These are phyloP conservation scores for Budorcas taxicolor DNA, from an alignment of 2,113 vertebrate species.

Conservation along the genomic window DNA sequence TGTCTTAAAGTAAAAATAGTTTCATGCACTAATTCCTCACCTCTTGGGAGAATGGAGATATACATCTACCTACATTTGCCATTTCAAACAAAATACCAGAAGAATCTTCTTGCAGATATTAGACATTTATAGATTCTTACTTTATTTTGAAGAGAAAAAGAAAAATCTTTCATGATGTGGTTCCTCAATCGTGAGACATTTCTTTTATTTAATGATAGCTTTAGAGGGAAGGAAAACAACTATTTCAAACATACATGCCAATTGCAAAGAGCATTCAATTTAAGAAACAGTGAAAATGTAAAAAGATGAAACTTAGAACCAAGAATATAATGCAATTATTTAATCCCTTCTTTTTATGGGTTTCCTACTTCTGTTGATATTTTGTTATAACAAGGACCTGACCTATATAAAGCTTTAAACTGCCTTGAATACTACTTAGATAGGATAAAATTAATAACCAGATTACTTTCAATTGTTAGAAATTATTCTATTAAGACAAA, in stretches of 20 bases:
- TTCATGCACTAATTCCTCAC: not conserved
- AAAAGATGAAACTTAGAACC: not conserved
- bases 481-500: not conserved
- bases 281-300: not conserved
- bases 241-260: not conserved
- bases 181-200: not conserved
- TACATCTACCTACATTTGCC: not conserved
- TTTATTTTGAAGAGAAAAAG: not conserved
- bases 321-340: not conserved
- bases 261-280: not conserved
- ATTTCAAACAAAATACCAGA: conserved; percentile 13
- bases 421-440: not conserved
- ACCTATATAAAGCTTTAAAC: not conserved
- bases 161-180: not conserved
- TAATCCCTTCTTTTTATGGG: not conserved
- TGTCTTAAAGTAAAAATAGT: not conserved
- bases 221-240: not conserved
- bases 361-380: not conserved
- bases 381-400: not conserved
- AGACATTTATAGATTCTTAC: not conserved
- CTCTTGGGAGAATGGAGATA: not conserved
- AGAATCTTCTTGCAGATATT: not conserved
- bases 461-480: not conserved
- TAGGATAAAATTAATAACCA: not conserved
- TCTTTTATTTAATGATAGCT: not conserved